phyloP scores from a whole-genome alignment of 2,113 vertebrate genomes.

The Bucco capensis region DNA sequence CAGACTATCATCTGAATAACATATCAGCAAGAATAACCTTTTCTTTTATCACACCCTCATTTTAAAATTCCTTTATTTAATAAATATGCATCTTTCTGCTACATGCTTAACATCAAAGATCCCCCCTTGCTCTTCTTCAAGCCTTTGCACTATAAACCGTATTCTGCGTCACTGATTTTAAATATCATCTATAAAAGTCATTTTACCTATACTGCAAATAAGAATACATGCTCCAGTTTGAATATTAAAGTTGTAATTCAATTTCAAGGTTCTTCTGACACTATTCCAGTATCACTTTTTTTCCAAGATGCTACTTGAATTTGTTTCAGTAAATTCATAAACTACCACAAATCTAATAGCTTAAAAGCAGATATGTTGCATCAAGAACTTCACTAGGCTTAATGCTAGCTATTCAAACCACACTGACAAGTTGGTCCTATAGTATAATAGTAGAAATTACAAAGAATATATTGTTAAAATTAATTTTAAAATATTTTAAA shows the following conservation, averaged over 20 bases:
- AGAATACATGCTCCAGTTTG: conserved; percentile 48
- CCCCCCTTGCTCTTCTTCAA: conserved; percentile 14
- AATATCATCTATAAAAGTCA: conserved; percentile 63
- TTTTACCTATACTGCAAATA: conserved; percentile 65
- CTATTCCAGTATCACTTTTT: neutral
- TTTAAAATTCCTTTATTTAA: conserved; percentile 54
- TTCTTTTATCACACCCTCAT: neutral
- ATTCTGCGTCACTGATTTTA: conserved; percentile 61
- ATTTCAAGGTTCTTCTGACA: conserved; percentile 65
- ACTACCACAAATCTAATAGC: neutral
- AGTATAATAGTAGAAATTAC: neutral
- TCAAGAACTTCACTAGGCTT: neutral
- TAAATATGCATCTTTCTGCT: conserved; percentile 43
- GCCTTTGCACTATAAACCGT: conserved; percentile 60
- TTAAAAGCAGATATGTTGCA: neutral
- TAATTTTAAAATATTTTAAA: neutral
- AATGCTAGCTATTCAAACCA: neutral
- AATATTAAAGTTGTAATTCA: conserved; percentile 62
- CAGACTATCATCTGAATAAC: neutral
- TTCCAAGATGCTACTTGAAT: neutral
- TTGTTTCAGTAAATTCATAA: neutral
- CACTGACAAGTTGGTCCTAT: neutral
- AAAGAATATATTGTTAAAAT: neutral
- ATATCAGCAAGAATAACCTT: neutral
- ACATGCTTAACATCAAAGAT: conserved; percentile 23